Base-by-base conservation (phyloP, 2,797 vertebrate species). In the Sebastes kiyomatsui region DNA sequence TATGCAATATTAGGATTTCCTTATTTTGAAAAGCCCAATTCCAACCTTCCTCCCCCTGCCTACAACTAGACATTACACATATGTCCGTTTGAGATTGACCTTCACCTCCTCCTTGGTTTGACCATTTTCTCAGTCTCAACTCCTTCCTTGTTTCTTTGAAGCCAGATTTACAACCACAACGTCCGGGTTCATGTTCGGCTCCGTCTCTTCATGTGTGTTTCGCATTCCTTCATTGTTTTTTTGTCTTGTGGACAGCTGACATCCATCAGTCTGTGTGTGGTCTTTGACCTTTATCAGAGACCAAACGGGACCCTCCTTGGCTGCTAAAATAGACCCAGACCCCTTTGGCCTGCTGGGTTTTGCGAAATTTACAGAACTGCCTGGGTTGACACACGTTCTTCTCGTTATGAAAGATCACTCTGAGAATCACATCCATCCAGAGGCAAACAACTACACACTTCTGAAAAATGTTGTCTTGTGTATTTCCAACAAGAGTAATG, bases 181-280 rank as follows among this genome's bases (percentile, higher is more conserved):
- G 22, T 69, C 22, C 66, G 46, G 18, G 75, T 72, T 81, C 56
- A 71, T 25, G 27, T 68, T 73, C 18, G 23, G 54, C 6, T 2
- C 3, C 6, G 7, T 58, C 23, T 42, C 16, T 3, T 64, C 11
- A 1, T 46, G 46, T 70, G 52, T 14, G 33, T 38, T 71, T 62
- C 62, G 2, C 30, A 16, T 77, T 79, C 64, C 75, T 27, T 74
- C 30, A 10, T 10, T 32, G 8, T 73, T 76, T 83, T 59, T 71
- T 71, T 42, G 27, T 67, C 58, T 28, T 61, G 33, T 65, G 52
- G 67, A 70, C 79, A 72, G 66, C 80, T 49, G 79, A 74, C 68
- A 27, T 86, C 46, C 75, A 65, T 84, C 77, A 58, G 68, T 56
- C 80, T 32, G 10, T 75, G 84, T 89, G 72, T 83, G 82, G 85